Base-by-base conservation (phyloP, 1,140 invertebrate genomes). In the Pissodes strobi region DNA sequence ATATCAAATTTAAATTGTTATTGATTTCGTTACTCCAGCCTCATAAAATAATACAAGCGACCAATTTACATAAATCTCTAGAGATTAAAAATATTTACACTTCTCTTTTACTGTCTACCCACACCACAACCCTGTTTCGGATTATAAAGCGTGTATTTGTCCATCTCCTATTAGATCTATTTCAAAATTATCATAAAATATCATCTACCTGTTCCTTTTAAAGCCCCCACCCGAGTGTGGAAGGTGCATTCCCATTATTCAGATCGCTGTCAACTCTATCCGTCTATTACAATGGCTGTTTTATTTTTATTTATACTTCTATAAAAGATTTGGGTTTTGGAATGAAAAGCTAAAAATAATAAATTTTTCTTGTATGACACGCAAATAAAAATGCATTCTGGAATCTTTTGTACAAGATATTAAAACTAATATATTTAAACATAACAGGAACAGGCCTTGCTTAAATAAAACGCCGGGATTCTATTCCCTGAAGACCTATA, bases 231-330 rank as follows among this genome's bases (percentile, higher is more conserved):
- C 2, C 10, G 22, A 15, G n/a, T 51, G 18, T 15, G 48, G 22
- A 15, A 18, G 48, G 48, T 30, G 48, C n/a, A 13, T 51, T 51
- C 27, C 25, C 48, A 51, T 51, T 51, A 51, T 51, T 51, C 25
- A 51, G 48, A 22, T 51, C n/a, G n/a, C 48, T 51, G 48, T 51
- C 48, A 51, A 51, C 48, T 30, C 48, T 27, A 51, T 51, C 22
- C 48, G 48, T 17, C 15, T 9, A 27, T 30, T 12, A 51, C 48
- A 51, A 51, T 27, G 17, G 22, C 48, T 12, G n/a, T 27, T 51
- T 51, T 51, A 25, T 15, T 51, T 51, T 51, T 51, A 51, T 51
- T 51, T 51, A 51, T 51, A 5, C 15, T 51, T 30, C n/a, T 51
- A 51, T 51, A 27, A 51, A 51, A 51, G 48, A 51, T 27, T 51